Conservation (phyloP, 2,888 invertebrate species). For the Tenthredo mesomela region DNA sequence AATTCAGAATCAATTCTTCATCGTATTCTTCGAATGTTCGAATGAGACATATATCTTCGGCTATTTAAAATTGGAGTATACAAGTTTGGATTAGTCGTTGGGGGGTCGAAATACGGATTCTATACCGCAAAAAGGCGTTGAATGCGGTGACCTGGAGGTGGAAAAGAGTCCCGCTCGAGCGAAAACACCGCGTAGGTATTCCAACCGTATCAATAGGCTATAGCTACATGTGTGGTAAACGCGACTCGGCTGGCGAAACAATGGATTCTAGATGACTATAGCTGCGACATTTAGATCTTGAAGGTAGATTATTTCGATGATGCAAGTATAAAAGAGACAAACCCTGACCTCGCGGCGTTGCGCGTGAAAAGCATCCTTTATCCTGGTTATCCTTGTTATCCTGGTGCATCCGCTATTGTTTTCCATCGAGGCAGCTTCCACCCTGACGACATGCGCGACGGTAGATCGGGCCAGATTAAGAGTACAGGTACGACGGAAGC, state of each 20-base stretch:
- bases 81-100: background rate
- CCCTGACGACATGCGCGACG: constrained; percentile 47
- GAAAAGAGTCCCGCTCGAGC: constrained; percentile 16
- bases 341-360: constrained; percentile 44
- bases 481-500: constrained; percentile 38
- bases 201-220: constrained; percentile 15
- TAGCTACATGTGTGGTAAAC: constrained; percentile 41
- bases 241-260: constrained; percentile 38
- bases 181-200: constrained; percentile 14
- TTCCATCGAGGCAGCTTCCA: constrained; percentile 37
- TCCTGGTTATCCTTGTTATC: constrained; percentile 38
- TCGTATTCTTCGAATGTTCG: background rate
- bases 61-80: background rate
- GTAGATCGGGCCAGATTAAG: constrained; percentile 39
- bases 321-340: constrained; percentile 48
- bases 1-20: background rate
- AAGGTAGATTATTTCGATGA: constrained; percentile 48
- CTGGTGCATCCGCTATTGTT: constrained; percentile 51
- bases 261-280: constrained; percentile 49
- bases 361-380: constrained; percentile 48
- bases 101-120: background rate
- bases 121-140: background rate
- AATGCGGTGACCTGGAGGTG: background rate
- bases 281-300: constrained; percentile 45
- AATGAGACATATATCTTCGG: background rate